phyloP scores from a whole-genome alignment of 2,113 vertebrate species.

The Leucopsar rothschildi region DNA sequence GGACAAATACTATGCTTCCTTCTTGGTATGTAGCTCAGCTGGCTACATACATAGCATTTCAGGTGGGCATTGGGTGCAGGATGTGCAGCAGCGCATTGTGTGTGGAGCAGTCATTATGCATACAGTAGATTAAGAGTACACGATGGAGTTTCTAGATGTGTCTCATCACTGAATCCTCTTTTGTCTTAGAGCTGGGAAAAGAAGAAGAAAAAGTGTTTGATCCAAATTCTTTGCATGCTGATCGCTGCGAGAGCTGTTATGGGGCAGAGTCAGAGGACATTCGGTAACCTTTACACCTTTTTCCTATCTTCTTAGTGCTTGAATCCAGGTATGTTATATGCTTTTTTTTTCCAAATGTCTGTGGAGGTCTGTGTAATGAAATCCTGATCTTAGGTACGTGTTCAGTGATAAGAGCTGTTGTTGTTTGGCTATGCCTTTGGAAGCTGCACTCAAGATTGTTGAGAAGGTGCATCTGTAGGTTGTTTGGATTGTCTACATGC shows the following conservation, averaged over 20 bases:
- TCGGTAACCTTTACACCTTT: constrained; percentile 76
- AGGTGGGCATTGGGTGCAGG: neutral
- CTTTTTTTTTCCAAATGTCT: neutral
- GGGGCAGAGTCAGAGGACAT: constrained; percentile 94
- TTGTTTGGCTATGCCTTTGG: neutral
- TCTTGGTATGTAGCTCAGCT: neutral
- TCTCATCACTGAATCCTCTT: neutral
- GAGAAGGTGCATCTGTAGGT: neutral
- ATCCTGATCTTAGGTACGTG: neutral
- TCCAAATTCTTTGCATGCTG: constrained; percentile 85
- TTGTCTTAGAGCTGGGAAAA: constrained; percentile 84
- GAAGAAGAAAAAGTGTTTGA: constrained; percentile 86
- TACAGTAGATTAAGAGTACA: neutral
- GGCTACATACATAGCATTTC: neutral
- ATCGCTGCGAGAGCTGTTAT: constrained; percentile 96
- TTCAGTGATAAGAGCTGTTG: constrained; percentile 37
- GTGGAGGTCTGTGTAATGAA: neutral
- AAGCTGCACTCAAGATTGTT: neutral
- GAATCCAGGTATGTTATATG: neutral
- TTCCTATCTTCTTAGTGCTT: neutral
- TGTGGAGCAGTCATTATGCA: neutral
- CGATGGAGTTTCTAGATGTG: neutral
- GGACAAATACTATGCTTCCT: neutral
- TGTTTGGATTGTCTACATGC: neutral
- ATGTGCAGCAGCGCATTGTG: fast-evolving